Evolutionary conservation across 2,797 vertebrate genomes (phyloP), one percentile per base, ranked within the genome.

Genomic region (Arrhamphus sclerolepis): DNA sequence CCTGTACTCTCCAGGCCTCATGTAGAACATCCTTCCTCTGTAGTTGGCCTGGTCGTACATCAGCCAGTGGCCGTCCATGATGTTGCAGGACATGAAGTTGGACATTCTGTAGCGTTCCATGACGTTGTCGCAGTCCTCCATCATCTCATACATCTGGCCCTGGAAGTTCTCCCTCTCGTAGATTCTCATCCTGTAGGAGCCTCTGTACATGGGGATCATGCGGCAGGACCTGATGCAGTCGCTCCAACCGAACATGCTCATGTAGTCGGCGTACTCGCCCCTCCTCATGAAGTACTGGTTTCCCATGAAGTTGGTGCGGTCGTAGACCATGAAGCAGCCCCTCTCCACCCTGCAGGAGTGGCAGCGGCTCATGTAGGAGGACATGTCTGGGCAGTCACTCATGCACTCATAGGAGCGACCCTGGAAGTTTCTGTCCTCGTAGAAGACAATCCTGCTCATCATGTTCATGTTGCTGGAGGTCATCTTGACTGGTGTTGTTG

Each of bases 251-350:
- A 49, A 11, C 10, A 13, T 49, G 69, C 47, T 80, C 77, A 71
- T 76, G 69, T 69, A 70, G 78, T 84, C 78, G 1, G 78, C 7
- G 5, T 81, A 82, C 59, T 85, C 75, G 50, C 78, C 80, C 65
- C 75, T 72, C 70, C 43, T 79, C 70, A 82, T 59, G 70, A 85
- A 78, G 72, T 65, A 79, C 78, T 85, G 80, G 80, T 81, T 83
- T 1, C 80, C 80, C 80, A 83, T 85, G 75, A 40, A 83, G 72
- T 83, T 81, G 78, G 65, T 48, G 68, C 75, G 72, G 62, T 83
- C 75, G 3, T 79, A 83, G 56, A 56, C 80, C 72, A 86, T 58
- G 71, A 82, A 83, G 62, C 78, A 82, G 59, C 83, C 77, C 19
- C 62, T 71, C 69, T 86, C 78, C 73, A 83, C 73, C 39, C 71